These are phyloP conservation scores for Puffinus mauretanicus DNA, from an alignment of 2,113 vertebrate species.

Conservation along the genomic window DNA sequence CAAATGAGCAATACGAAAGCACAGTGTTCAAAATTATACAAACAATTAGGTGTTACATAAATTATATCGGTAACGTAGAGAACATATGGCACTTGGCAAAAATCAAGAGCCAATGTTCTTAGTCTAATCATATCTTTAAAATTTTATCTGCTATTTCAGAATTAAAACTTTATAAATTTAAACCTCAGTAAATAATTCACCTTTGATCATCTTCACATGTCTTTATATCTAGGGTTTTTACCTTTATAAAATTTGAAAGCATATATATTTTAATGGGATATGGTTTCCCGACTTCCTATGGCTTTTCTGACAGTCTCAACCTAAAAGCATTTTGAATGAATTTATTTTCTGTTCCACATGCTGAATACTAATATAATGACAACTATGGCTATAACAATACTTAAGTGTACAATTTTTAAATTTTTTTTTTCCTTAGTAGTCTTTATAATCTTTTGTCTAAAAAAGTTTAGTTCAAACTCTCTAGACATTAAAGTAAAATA, in stretches of 20 bases:
- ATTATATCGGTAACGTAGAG: not conserved
- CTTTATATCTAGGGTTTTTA: not conserved
- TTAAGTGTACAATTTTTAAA: not conserved
- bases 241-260: not conserved
- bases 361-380: not conserved
- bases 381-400: not conserved
- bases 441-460: not conserved
- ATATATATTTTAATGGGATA: not conserved
- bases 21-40: not conserved
- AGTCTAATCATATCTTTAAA: not conserved
- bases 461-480: not conserved
- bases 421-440: not conserved
- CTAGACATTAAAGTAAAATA: not conserved
- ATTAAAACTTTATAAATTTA: not conserved
- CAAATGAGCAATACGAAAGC: not conserved
- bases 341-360: not conserved
- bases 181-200: not conserved
- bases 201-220: not conserved
- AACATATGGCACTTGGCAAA: not conserved
- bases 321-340: not conserved
- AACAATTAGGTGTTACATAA: not conserved
- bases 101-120: not conserved
- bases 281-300: not conserved
- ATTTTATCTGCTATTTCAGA: not conserved
- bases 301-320: not conserved